These are phyloP conservation scores for Sepioteuthis lessoniana DNA, from an alignment of 2,888 invertebrate genomes.

Conservation along the genomic window DNA sequence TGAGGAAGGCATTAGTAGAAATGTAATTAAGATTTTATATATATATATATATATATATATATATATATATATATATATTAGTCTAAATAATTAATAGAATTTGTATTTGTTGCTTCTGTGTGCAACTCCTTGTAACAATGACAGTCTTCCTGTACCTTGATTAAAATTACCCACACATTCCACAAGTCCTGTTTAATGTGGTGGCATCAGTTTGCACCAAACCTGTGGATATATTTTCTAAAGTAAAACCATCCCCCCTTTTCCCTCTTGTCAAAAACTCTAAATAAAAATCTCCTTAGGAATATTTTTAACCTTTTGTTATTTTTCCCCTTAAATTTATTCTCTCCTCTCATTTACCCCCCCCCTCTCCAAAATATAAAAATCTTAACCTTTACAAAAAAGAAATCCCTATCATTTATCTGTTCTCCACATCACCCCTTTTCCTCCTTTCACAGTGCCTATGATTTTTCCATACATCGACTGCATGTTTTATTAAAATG, in stretches of 20 bases:
- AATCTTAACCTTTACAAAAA: neutral
- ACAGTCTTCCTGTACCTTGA: neutral
- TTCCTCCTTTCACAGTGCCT: constrained; percentile 39
- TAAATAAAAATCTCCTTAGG: neutral
- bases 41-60: no score
- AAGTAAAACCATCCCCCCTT: neutral
- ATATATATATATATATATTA: neutral
- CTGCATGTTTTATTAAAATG: constrained; percentile 20
- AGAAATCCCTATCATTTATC: neutral
- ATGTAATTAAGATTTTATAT: no score
- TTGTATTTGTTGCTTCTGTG: neutral
- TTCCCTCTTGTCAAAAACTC: neutral
- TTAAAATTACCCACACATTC: neutral
- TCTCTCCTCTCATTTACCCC: neutral
- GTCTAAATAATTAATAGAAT: neutral
- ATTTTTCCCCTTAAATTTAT: neutral
- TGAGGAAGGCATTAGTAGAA: no score
- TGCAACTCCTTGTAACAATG: neutral
- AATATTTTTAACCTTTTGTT: neutral
- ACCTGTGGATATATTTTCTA: constrained; percentile 6
- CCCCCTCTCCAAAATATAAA: neutral
- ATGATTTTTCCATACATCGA: constrained; percentile 44
- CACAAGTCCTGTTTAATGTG: constrained; percentile 7
- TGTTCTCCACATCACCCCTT: neutral
- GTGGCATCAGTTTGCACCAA: constrained; percentile 23